These are phyloP conservation scores for Nixonia krombeini DNA, from an alignment of 1,140 invertebrate genomes.

Conservation along the genomic window DNA sequence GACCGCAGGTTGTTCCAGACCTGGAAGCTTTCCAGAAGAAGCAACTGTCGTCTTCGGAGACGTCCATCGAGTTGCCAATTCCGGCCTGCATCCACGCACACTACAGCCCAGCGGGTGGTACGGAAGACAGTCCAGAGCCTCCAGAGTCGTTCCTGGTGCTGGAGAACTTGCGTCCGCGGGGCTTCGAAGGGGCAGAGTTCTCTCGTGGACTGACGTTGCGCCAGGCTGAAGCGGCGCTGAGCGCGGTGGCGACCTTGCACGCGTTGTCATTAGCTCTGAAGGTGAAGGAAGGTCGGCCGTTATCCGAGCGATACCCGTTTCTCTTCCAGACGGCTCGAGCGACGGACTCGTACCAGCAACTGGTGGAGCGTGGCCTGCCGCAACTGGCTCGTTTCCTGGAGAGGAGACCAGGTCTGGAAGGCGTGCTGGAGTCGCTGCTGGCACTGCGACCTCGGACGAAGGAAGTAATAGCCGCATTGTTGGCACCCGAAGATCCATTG, in stretches of 20 bases:
- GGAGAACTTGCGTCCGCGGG: constrained; percentile 73
- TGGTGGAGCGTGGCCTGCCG: constrained; percentile 81
- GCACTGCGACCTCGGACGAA: constrained; percentile 74
- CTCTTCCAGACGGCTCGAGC: constrained; percentile 82
- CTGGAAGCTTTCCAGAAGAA: constrained; percentile 73
- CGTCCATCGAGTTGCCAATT: constrained; percentile 72
- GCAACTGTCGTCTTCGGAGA: constrained; percentile 53
- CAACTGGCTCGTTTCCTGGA: constrained; percentile 80
- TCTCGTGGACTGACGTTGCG: constrained; percentile 78
- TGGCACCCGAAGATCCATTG: constrained; percentile 78
- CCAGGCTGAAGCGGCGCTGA: constrained; percentile 77
- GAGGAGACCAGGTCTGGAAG: constrained; percentile 74
- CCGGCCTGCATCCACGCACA: constrained; percentile 78
- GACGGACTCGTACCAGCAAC: constrained; percentile 82
- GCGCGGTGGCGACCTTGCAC: constrained; percentile 80
- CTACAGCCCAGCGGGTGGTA: constrained; percentile 71
- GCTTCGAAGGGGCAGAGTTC: constrained; percentile 76
- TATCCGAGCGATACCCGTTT: constrained; percentile 80
- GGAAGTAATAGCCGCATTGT: constrained; percentile 76
- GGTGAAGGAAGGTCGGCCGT: constrained; percentile 74
- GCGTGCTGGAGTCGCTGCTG: constrained; percentile 72
- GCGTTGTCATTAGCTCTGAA: constrained; percentile 79
- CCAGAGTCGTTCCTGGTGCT: constrained; percentile 78
- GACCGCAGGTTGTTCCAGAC: constrained; percentile 77
- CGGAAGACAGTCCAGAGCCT: constrained; percentile 70